A percentile compares a stretch with the other conserved stretches of the same genome.
Conservation (phyloP, 2,888 invertebrate genomes). For the Caradrina clavipalpis region DNA sequence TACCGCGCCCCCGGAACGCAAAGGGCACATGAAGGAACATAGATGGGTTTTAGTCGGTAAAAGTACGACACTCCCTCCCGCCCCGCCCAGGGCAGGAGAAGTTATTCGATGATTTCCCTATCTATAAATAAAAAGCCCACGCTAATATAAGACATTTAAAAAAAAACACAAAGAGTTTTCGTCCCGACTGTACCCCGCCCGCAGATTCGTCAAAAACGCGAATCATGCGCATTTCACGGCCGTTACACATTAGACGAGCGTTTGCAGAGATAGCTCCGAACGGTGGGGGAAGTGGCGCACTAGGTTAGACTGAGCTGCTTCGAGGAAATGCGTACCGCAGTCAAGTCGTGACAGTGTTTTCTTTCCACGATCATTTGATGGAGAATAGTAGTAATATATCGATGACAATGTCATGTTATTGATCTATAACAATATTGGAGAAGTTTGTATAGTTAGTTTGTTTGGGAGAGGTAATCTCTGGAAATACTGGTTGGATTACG, state of each 20-base stretch:
- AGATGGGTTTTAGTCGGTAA: too few relatives aligned
- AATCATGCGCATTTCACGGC: conserved; percentile 76
- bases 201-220: conserved; percentile 65
- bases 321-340: conserved; percentile 65
- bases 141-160: too few relatives aligned
- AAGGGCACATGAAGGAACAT: too few relatives aligned
- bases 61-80: too few relatives aligned
- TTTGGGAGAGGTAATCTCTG: neutral
- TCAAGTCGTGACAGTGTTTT: conserved; percentile 49
- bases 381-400: conserved; percentile 18
- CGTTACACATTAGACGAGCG: conserved; percentile 67
- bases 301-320: conserved; percentile 72
- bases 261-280: conserved; percentile 55
- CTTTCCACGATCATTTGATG: conserved; percentile 41
- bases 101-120: too few relatives aligned
- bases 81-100: too few relatives aligned
- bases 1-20: too few relatives aligned
- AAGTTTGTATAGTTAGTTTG: too few relatives aligned
- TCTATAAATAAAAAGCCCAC: too few relatives aligned
- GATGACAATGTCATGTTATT: neutral
- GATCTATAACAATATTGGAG: neutral
- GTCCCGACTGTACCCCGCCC: conserved; percentile 51
- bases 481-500: too few relatives aligned
- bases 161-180: conserved; percentile 22
- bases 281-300: conserved; percentile 74